Percentiles rank a stretch among this genome's conserved stretches.
phyloP scores from a whole-genome alignment of 2,113 vertebrate species.

The Sprattus sprattus region DNA sequence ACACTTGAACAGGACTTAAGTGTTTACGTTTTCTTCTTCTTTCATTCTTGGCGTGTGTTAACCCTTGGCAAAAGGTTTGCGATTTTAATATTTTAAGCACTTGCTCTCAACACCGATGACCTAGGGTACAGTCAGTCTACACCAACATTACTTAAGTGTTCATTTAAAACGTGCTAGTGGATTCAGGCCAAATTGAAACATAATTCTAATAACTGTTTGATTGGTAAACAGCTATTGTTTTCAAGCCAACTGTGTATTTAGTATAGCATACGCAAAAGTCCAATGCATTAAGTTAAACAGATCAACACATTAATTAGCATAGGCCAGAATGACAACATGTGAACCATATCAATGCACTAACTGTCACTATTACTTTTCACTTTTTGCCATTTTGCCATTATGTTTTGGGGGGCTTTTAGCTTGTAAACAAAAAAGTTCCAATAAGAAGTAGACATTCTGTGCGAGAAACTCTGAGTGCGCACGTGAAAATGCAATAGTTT shows the following conservation, averaged over 20 bases:
- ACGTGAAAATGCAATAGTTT: neutral
- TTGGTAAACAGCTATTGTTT: conserved; percentile 17
- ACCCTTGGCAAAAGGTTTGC: neutral
- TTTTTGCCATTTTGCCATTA: neutral
- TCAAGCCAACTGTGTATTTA: neutral
- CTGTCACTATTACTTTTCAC: neutral
- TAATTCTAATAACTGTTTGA: conserved; percentile 8
- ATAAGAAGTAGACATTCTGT: neutral
- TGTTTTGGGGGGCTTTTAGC: neutral
- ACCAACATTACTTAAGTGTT: conserved; percentile 14
- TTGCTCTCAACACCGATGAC: neutral
- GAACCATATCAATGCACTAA: neutral
- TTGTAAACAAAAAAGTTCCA: neutral
- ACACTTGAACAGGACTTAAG: neutral
- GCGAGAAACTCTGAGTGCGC: neutral
- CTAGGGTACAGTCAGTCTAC: neutral
- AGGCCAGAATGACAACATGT: neutral
- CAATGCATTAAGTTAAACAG: neutral
- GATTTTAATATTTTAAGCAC: conserved; percentile 9
- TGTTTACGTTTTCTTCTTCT: conserved; percentile 16
- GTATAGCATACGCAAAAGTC: neutral
- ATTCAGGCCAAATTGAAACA: neutral
- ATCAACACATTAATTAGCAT: neutral
- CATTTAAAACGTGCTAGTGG: neutral
- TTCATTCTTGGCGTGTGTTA: conserved; percentile 2